A percentile compares a stretch with the other conserved stretches of the same genome.
Evolutionary conservation across 2,113 vertebrate species (phyloP).

Genomic region (Tetrax tetrax): DNA sequence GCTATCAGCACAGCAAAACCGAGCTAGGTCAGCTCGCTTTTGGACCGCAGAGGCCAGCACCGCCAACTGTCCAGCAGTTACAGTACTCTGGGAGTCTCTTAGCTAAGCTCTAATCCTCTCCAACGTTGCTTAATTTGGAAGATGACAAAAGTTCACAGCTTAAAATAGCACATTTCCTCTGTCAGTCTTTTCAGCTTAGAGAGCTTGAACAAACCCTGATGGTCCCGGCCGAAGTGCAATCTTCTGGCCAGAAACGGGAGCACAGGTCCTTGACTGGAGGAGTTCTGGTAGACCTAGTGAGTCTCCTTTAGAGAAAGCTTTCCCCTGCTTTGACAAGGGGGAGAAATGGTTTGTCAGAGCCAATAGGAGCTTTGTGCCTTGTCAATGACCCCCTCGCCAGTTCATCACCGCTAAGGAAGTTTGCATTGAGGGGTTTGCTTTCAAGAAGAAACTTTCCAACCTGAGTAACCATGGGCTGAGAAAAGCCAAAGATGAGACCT

Average conservation of each 20-base stretch:
- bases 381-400: not conserved
- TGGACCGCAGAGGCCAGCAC: not conserved
- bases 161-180: not conserved
- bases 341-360: not conserved
- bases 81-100: not conserved
- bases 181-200: not conserved
- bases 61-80: not conserved
- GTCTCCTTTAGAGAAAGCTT: not conserved
- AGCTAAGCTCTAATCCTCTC: not conserved
- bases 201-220: not conserved
- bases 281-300: not conserved
- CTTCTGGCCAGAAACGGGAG: not conserved
- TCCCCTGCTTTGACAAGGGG: not conserved
- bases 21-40: not conserved
- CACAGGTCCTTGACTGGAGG: not conserved
- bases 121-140: not conserved
- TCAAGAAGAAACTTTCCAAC: not conserved
- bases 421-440: not conserved
- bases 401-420: not conserved
- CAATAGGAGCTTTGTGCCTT: not conserved
- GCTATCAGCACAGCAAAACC: not conserved
- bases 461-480: not conserved
- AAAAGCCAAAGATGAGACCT: not conserved
- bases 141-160: not conserved
- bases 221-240: not conserved